A percentile compares a stretch with the other conserved stretches of the same genome.
Evolutionary conservation across 2,113 vertebrate species (phyloP).

Genomic region (Rhodinocichla rosea): DNA sequence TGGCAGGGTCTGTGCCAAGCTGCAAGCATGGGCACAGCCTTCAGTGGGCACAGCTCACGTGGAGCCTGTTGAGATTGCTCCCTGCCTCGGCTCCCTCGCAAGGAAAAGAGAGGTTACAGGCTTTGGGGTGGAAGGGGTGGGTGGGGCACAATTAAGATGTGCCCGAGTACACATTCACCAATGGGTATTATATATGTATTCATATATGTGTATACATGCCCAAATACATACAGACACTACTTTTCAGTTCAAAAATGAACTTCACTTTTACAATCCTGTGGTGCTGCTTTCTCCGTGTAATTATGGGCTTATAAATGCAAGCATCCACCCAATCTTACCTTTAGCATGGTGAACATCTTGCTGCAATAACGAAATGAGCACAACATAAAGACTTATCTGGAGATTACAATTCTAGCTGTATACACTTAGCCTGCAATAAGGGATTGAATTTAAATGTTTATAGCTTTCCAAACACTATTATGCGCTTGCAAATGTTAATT

Average conservation of each 20-base stretch:
- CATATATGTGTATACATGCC: neutral
- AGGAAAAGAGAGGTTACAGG: neutral
- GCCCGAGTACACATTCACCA: neutral
- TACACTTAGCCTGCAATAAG: slow-evolving; percentile 66
- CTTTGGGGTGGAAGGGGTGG: neutral
- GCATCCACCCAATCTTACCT: neutral
- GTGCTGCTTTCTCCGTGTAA: neutral
- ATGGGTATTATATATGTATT: neutral
- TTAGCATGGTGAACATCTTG: neutral
- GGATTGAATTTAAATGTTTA: slow-evolving; percentile 80
- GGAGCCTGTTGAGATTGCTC: neutral
- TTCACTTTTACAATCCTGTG: neutral
- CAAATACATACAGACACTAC: neutral
- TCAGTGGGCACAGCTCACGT: neutral
- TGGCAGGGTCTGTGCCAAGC: neutral
- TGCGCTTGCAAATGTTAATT: slow-evolving; percentile 82
- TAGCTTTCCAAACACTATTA: slow-evolving; percentile 77
- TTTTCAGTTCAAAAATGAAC: neutral
- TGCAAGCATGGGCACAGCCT: neutral
- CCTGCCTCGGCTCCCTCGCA: neutral
- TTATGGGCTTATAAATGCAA: neutral
- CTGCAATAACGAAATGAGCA: slow-evolving; percentile 24
- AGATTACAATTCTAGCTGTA: slow-evolving; percentile 61
- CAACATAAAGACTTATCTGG: slow-evolving; percentile 37
- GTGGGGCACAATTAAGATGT: neutral